Evolutionary conservation across 1,140 invertebrate species (phyloP).

Genomic region (Penaeus japonicus): DNA sequence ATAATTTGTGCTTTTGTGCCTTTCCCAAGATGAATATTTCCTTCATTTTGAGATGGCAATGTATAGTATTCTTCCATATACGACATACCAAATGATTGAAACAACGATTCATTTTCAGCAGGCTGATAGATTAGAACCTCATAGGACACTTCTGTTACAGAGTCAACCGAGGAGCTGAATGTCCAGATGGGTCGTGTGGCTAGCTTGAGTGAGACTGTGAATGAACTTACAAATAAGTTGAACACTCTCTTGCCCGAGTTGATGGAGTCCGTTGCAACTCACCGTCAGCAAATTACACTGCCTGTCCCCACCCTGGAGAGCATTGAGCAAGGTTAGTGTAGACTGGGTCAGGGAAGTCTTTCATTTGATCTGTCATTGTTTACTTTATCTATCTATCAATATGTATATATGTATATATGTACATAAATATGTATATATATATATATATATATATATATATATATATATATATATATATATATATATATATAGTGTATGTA

Average conservation of each 20-base stretch:
- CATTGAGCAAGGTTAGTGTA: not conserved
- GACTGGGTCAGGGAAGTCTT: not conserved
- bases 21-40: no score
- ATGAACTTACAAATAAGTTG: not conserved
- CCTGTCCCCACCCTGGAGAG: not conserved
- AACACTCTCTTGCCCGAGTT: slow-evolving; percentile 3
- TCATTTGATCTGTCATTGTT: not conserved
- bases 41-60: no score
- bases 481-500: no score
- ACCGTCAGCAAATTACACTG: not conserved
- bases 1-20: no score
- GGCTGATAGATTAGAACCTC: no score
- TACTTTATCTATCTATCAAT: not conserved
- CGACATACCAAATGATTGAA: no score
- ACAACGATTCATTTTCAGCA: no score
- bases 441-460: no score
- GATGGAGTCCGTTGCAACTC: not conserved
- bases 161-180: slow-evolving; percentile 3
- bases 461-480: no score
- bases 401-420: not conserved
- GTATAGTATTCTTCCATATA: no score
- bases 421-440: no score
- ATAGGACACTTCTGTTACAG: not conserved
- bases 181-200: slow-evolving; percentile 22
- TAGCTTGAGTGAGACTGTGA: slow-evolving; percentile 24